phyloP scores from a whole-genome alignment of 2,888 invertebrate genomes.

The Leucania comma region DNA sequence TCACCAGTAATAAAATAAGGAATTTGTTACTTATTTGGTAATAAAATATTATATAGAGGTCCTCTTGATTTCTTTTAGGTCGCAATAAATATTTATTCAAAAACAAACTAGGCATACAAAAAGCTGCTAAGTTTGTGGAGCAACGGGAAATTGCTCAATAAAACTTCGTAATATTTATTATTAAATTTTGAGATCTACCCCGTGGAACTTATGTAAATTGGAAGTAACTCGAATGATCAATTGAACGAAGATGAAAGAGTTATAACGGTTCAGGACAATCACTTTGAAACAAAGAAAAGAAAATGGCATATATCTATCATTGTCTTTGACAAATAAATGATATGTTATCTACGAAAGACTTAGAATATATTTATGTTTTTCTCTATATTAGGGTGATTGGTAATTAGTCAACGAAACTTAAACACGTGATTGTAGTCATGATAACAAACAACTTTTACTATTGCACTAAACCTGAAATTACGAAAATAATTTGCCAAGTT shows the following conservation, averaged over 20 bases:
- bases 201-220: conserved; percentile 33
- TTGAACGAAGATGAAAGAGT: conserved; percentile 37
- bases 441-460: too few species aligned
- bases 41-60: neutral
- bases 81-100: conserved; percentile 10
- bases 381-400: too few species aligned
- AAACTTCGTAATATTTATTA: conserved; percentile 8
- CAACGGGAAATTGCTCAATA: conserved; percentile 13
- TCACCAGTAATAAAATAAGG: neutral
- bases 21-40: neutral
- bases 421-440: too few species aligned
- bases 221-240: conserved; percentile 18
- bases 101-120: conserved; percentile 20
- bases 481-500: too few species aligned
- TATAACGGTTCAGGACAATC: conserved; percentile 7
- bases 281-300: conserved; percentile 6
- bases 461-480: too few species aligned
- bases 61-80: neutral
- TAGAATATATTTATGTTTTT: neutral
- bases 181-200: conserved; percentile 7
- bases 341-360: conserved; percentile 4
- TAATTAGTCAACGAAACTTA: too few species aligned
- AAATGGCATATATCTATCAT: conserved; percentile 3
- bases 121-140: conserved; percentile 24
- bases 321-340: conserved; percentile 28